Percentiles rank a stretch among this genome's conserved stretches.
phyloP scores from a whole-genome alignment of 2,113 vertebrate genomes.

The Acanthochromis polyacanthus region DNA sequence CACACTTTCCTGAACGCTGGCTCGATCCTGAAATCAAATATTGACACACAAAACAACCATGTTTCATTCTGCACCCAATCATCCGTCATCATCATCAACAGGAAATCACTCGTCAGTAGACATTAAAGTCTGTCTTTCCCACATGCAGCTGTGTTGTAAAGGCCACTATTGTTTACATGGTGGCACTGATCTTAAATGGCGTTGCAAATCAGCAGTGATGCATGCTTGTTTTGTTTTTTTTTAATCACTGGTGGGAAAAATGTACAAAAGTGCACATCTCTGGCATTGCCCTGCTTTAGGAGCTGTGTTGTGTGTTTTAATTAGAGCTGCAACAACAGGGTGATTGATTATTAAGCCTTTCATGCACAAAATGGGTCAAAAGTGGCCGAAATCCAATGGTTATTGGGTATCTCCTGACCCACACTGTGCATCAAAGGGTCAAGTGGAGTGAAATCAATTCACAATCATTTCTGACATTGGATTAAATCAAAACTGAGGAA shows the following conservation, averaged over 20 bases:
- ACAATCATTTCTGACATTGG: too few relatives aligned
- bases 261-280: not conserved
- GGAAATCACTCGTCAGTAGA: not conserved
- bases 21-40: not conserved
- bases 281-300: not conserved
- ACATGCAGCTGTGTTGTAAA: not conserved
- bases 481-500: too few relatives aligned
- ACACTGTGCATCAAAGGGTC: too few relatives aligned
- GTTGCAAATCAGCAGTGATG: not conserved
- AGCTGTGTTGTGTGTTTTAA: not conserved
- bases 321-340: not conserved
- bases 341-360: too few relatives aligned
- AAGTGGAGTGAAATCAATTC: too few relatives aligned
- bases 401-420: too few relatives aligned
- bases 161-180: constrained; percentile 8
- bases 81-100: too few relatives aligned
- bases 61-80: too few relatives aligned
- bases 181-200: constrained; percentile 12
- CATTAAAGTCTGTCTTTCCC: not conserved
- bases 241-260: constrained; percentile 6
- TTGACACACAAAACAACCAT: not conserved
- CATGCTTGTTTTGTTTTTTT: not conserved
- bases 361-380: too few relatives aligned
- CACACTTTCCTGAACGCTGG: too few relatives aligned
- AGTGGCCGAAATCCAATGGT: too few relatives aligned